phyloP scores from a whole-genome alignment of 2,888 invertebrate genomes.

The Ptilodon capucinus region DNA sequence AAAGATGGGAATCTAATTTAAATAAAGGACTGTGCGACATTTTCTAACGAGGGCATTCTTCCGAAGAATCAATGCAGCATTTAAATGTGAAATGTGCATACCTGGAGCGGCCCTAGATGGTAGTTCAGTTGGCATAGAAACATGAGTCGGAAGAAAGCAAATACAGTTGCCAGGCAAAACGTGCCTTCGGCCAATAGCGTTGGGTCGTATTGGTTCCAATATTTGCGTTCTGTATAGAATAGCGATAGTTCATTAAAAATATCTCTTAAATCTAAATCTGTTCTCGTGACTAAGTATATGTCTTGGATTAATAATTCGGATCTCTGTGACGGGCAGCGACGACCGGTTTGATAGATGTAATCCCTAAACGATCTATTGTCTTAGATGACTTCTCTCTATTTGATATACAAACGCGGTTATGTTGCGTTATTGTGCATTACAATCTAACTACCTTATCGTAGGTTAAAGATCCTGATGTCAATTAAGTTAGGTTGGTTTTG shows the following conservation, averaged over 20 bases:
- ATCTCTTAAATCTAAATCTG: not conserved
- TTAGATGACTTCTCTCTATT: not conserved
- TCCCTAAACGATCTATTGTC: not conserved
- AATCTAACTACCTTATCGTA: not conserved
- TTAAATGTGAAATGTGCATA: slow-evolving; percentile 42
- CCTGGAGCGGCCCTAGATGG: slow-evolving; percentile 84
- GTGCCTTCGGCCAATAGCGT: slow-evolving; percentile 85
- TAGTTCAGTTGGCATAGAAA: slow-evolving; percentile 85
- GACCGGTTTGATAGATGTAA: not conserved
- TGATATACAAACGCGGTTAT: no score
- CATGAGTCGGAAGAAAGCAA: slow-evolving; percentile 85
- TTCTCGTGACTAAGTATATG: not conserved
- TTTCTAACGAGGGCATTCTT: slow-evolving; percentile 42
- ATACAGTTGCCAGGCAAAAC: slow-evolving; percentile 85
- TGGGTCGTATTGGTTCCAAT: slow-evolving; percentile 85
- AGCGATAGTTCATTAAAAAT: not conserved
- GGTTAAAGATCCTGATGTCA: no score
- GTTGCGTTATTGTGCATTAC: no score
- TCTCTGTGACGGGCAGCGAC: not conserved
- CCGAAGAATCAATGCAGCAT: slow-evolving; percentile 30
- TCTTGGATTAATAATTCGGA: not conserved
- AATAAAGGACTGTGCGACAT: slow-evolving; percentile 33
- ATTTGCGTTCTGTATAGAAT: slow-evolving; percentile 79
- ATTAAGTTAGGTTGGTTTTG: no score
- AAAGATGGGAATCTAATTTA: slow-evolving; percentile 29